Conservation (phyloP, 2,888 invertebrate species). For the Pristionchus maxplancki region DNA sequence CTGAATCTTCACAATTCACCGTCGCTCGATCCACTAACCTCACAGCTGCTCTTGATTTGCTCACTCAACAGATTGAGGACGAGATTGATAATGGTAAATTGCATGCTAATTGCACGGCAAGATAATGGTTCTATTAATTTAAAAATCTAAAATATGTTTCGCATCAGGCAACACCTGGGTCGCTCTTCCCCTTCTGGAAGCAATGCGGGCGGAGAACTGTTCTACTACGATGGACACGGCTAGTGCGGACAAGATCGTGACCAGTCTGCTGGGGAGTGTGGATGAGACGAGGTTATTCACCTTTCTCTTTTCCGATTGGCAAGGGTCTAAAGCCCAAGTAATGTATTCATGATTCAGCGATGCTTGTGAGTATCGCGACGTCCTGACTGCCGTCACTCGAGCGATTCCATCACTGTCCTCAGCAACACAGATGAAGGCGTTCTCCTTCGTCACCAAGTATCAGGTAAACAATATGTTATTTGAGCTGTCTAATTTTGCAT, state of each 20-base stretch:
- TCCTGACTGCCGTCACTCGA: not conserved
- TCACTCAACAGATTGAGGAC: not conserved
- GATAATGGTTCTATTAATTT: not conserved
- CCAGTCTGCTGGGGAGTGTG: not conserved
- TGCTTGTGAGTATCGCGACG: conserved; percentile 6
- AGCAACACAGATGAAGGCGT: not conserved
- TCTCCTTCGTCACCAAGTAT: conserved; percentile 15
- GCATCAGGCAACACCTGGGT: conserved; percentile 33
- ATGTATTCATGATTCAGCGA: conserved; percentile 19
- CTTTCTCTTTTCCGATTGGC: not conserved
- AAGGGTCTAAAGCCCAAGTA: no score
- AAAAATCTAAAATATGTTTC: not conserved
- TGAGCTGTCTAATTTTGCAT: no score
- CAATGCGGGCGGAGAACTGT: conserved; percentile 6
- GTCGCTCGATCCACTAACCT: not conserved
- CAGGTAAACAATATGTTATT: conserved; percentile 5
- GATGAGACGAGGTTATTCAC: conserved; percentile 20
- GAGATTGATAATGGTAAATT: conserved; percentile 33
- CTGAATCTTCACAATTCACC: not conserved
- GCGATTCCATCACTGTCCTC: not conserved
- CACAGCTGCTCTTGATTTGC: not conserved
- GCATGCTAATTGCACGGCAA: not conserved
- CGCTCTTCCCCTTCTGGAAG: conserved; percentile 13
- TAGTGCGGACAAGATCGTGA: conserved; percentile 27
- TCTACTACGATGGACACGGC: not conserved